Base-by-base conservation (phyloP, 2,888 invertebrate species). In the Eupithecia subfuscata region DNA sequence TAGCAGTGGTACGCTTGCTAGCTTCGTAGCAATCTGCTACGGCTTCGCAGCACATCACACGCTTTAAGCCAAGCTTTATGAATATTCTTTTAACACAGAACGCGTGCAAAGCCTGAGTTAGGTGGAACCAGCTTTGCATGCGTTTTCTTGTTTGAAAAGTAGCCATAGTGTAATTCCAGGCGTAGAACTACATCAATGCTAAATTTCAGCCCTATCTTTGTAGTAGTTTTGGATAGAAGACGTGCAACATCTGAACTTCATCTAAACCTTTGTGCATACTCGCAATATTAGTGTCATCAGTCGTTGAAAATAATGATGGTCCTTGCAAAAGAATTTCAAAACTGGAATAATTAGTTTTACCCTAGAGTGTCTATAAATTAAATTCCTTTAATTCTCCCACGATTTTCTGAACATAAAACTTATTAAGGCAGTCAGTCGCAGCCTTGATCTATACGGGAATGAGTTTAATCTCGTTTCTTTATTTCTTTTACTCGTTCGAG, bases 401-500 rank as follows among this genome's bases (percentile, higher is more conserved):
- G 12, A 40, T 67, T 43, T 68, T 68, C 68, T 40, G 22, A 45
- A 43, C 68, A 43, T 14, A 68, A 64, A 64, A 64, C 64, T 14
- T 64, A 64, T 64, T 64, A 64, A 68, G 68, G 22, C 67, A n/a
- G 67, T 25, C 11, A n/a, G 22, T 25, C 56, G 67, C 67, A n/a
- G 30, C 56, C 73, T 60, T 68, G 73, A 67, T 70, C 70, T 70
- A 48, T 12, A 43, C 48, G 48, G 40, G 43, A 73, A 72, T 71
- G 25, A 45, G 67, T 72, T 67, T 67, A 40, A 25, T 69, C 37
- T 76, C 48, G 48, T 68, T 70, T 70, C 75, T 75, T 73, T 71
- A 70, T 75, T 73, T 56, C 70, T 76, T 67, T 70, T 72, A 73
- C 67, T 73, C 45, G 67, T 70, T 70, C 73, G 65, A 37, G 60